Base-by-base conservation (phyloP, 1,140 invertebrate genomes). In the Ooceraea biroi region DNA sequence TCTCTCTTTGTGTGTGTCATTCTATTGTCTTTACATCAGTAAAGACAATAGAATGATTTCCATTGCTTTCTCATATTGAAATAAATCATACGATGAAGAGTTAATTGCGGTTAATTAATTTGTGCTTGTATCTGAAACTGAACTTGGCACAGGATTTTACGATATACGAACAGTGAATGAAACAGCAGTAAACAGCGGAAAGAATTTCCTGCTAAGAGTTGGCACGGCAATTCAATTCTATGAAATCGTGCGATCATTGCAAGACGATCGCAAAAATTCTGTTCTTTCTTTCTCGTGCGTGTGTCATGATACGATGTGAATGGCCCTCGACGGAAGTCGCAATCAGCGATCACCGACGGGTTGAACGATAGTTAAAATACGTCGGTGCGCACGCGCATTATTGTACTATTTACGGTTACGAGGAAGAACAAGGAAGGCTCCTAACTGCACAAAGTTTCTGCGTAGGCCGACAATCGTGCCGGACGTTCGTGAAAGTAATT, bases 251-350 rank as follows among this genome's bases (percentile, higher is more conserved):
- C 50, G 60, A 66, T 66, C 36, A 48, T 69, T 44, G 36, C 65
- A 36, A 68, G 63, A 69, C 50, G 76, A 78, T 80, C 44, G 76
- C 76, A 63, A 69, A 44, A 44, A 30, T 78, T 55, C 30, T 30
- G 4, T 14, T 17, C 50, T 17, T n/a, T 22, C 60, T 63, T 25
- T 17, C 30, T 63, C 22, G 17, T 14, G n/a, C 44, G 27, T n/a
- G 41, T 14, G 22, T 22, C 36, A 48, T 30, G 76, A 66, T 30
- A 48, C 36, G 63, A 80, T 80, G 76, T 80, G 85, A 88, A 89
- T 89, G 88, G 76, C 84, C 87, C 55, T 72, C 57, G 52, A 69
- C 87, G 87, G 87, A 88, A 88, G 84, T 89, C 25, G 84, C 78
- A 89, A 88, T 89, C 80, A 88, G 63, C 77, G 83, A 52, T 76